A percentile compares a stretch with the other conserved stretches of the same genome.
Conservation (phyloP, 2,113 vertebrate species). For the Lophius piscatorius region DNA sequence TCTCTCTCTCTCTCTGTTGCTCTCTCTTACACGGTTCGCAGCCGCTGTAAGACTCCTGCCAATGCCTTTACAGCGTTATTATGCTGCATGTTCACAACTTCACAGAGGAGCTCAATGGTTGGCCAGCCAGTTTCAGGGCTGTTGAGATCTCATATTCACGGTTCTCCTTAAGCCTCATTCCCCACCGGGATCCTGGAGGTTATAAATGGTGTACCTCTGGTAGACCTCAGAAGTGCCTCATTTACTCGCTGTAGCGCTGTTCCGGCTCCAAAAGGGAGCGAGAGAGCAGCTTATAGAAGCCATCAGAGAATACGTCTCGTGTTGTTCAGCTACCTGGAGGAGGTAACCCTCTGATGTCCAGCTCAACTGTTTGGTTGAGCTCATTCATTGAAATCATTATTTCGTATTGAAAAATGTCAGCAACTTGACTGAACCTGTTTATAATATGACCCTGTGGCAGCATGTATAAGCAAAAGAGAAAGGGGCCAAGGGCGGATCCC, state of each 20-base stretch:
- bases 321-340: not conserved
- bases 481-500: no score
- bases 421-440: no score
- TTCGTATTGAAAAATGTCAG: no score
- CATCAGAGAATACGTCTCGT: conserved; percentile 1
- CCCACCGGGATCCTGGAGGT: conserved; percentile 42
- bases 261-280: conserved; percentile 10
- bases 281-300: not conserved
- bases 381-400: no score
- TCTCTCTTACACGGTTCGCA: conserved; percentile 13
- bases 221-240: not conserved
- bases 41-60: conserved; percentile 7
- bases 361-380: no score
- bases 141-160: conserved; percentile 56
- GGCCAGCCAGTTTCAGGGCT: conserved; percentile 26
- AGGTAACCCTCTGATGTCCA: no score
- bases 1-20: not conserved
- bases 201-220: conserved; percentile 34
- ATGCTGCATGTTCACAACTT: conserved; percentile 50
- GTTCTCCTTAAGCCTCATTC: conserved; percentile 46
- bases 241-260: conserved; percentile 10
- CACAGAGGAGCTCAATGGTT: conserved; percentile 27
- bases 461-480: no score
- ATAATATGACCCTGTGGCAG: no score
- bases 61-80: conserved; percentile 26